phyloP scores from a whole-genome alignment of 2,113 vertebrate species.

The Varanus salvator region DNA sequence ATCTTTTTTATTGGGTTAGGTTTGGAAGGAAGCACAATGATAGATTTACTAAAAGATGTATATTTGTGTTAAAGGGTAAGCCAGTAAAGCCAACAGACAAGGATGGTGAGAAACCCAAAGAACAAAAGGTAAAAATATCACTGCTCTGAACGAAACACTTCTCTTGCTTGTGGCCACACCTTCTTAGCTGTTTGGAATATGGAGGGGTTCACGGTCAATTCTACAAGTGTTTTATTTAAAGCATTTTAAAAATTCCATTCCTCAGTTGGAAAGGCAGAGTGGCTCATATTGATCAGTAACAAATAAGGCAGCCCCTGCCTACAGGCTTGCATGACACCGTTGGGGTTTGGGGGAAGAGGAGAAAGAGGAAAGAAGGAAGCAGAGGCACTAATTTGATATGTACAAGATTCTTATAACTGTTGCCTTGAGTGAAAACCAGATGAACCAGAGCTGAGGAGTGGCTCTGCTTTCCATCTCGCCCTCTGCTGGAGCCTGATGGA shows the following conservation, averaged over 20 bases:
- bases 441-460: neutral
- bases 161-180: neutral
- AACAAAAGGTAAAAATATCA: conserved; percentile 67
- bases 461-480: neutral
- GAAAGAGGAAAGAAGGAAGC: neutral
- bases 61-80: conserved; percentile 67
- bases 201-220: neutral
- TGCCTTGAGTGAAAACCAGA: neutral
- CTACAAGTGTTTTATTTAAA: neutral
- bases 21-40: neutral
- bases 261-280: neutral
- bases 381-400: neutral
- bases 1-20: no score
- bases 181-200: neutral
- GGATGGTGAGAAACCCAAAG: conserved; percentile 36
- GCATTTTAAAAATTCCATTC: neutral
- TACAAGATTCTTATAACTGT: neutral
- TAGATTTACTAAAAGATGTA: neutral
- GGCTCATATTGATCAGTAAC: neutral
- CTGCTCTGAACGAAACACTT: neutral
- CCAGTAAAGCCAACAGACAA: conserved; percentile 58
- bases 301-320: neutral
- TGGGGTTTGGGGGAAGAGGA: neutral
- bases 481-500: neutral
- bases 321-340: neutral